Evolutionary conservation across 2,113 vertebrate species (phyloP).

Genomic region (Perca flavescens): DNA sequence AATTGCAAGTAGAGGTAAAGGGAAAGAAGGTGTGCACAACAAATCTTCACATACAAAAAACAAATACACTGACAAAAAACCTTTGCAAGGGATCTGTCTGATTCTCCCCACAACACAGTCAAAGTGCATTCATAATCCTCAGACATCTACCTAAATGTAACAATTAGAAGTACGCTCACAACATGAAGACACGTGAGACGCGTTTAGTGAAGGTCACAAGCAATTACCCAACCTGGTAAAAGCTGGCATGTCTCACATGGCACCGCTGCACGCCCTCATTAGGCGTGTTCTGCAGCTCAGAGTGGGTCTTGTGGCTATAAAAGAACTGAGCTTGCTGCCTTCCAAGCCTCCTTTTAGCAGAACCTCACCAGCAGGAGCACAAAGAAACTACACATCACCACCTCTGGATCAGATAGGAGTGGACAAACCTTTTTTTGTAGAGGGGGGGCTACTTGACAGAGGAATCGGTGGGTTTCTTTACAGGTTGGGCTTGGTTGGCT

Average conservation of each 20-base stretch:
- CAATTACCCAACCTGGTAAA: conserved; percentile 80
- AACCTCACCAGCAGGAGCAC: conserved; percentile 70
- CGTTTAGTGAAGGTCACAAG: conserved; percentile 79
- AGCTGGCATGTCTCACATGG: conserved; percentile 75
- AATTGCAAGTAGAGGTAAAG: background rate
- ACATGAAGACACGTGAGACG: conserved; percentile 67
- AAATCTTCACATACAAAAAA: background rate
- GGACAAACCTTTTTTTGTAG: conserved; percentile 55
- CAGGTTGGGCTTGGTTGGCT: conserved; percentile 54
- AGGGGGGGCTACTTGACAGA: conserved; percentile 22
- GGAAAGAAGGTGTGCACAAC: background rate
- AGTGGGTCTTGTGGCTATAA: conserved; percentile 78
- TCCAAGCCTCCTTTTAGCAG: conserved; percentile 69
- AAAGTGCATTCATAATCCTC: conserved; percentile 28
- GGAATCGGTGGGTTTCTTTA: conserved; percentile 53
- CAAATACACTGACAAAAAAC: background rate
- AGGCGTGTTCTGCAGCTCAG: conserved; percentile 74
- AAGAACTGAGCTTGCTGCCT: conserved; percentile 68
- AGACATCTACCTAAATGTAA: conserved; percentile 55
- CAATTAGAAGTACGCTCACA: conserved; percentile 64
- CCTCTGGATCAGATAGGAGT: conserved; percentile 71
- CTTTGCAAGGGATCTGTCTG: background rate
- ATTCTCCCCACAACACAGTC: conserved; percentile 23
- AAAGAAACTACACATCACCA: conserved; percentile 75
- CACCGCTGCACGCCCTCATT: conserved; percentile 77